Base-by-base conservation (phyloP, 2,888 invertebrate genomes). In the Antheraea yamamai region DNA sequence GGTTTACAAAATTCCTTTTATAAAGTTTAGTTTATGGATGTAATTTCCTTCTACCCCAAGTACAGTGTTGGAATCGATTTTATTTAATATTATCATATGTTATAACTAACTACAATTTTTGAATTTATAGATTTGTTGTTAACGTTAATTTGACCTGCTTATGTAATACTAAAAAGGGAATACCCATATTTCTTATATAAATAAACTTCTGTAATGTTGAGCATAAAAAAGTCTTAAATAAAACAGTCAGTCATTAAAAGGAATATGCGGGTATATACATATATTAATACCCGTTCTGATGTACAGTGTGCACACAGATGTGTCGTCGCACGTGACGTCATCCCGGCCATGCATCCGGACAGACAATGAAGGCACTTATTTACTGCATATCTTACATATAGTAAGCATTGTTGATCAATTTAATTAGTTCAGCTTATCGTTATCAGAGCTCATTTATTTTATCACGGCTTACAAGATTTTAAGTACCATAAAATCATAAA, bases 261-360 rank as follows among this genome's bases (percentile, higher is more conserved):
- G 83, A 84, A 75, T 76, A 80, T 89, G 89, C 91, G 92, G 91
- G 91, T 85, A 73, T 76, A 73, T 73, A 74, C 77, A 83, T 77
- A 83, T 83, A 87, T 90, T 87, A 91, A 91, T 88, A 84, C 82
- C 84, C 84, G 83, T 84, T 86, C 89, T 91, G 87, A 88, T 84
- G 82, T 81, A 77, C 77, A 82, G 83, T 81, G 79, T 82, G 82
- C 80, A 78, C 82, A 84, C 85, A 84, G 80, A 81, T 78, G 76
- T 76, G 78, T 78, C 80, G 75, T 78, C 80, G 77, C 81, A 80
- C n/a, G 39, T 64, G 70, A 30, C 72, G 72, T 47, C 74, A 47
- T 77, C 80, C 84, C 81, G 39, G 39, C 79, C 83, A 80, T 83
- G 82, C 86, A 84, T 83, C 81, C 82, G 85, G 79, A 83, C 83